These are phyloP conservation scores for Gymnothorax javanicus DNA, from an alignment of 2,797 vertebrate genomes.

Conservation along the genomic window DNA sequence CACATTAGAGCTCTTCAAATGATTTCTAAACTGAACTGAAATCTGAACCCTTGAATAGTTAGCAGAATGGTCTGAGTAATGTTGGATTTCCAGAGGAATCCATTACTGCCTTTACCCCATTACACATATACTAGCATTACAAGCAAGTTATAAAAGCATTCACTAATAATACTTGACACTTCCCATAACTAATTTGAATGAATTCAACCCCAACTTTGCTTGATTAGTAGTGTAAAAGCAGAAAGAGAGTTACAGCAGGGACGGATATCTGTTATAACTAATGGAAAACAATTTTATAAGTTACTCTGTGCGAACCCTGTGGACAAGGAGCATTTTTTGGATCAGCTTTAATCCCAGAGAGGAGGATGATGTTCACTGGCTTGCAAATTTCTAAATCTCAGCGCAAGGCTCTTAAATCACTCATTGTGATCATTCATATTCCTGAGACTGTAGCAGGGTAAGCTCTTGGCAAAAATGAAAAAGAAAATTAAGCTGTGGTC, in stretches of 20 bases:
- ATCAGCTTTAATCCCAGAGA: background rate
- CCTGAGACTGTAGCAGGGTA: constrained; percentile 3
- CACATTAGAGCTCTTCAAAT: background rate
- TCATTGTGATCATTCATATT: constrained; percentile 17
- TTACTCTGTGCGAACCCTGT: background rate
- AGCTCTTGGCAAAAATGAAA: constrained; percentile 21
- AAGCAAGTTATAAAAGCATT: background rate
- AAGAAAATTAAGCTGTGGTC: background rate
- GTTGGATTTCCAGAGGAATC: background rate
- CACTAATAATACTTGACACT: background rate
- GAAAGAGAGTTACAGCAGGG: background rate
- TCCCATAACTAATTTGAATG: background rate
- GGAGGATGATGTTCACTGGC: background rate
- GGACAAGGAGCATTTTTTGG: background rate
- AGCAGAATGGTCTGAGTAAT: background rate
- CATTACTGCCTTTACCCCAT: background rate
- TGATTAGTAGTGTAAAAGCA: background rate
- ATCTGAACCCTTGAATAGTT: background rate
- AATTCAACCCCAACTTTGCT: background rate
- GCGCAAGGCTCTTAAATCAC: background rate
- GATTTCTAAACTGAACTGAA: background rate
- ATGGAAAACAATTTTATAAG: background rate
- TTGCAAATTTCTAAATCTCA: constrained; percentile 9
- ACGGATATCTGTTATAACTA: background rate
- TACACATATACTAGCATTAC: background rate